phyloP scores from a whole-genome alignment of 2,888 invertebrate species.

The Thalpophila matura region DNA sequence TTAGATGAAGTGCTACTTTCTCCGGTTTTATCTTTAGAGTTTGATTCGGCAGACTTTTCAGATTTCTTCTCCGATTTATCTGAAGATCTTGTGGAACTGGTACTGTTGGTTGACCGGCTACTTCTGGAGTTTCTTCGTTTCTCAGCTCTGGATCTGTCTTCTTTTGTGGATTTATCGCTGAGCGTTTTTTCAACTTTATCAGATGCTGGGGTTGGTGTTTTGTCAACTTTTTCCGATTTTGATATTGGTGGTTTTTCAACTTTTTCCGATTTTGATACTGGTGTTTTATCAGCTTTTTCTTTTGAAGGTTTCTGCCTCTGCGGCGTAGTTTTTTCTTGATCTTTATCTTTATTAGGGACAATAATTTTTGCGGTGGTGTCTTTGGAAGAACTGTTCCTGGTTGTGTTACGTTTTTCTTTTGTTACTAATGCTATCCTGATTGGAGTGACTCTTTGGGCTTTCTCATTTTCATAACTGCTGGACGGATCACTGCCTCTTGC shows the following conservation, averaged over 20 bases:
- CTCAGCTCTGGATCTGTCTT: constrained; percentile 63
- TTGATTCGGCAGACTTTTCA: constrained; percentile 56
- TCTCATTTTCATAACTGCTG: constrained; percentile 63
- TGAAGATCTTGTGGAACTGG: constrained; percentile 38
- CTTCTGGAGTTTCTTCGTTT: constrained; percentile 74
- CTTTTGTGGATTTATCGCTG: constrained; percentile 62
- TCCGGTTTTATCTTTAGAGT: constrained; percentile 63
- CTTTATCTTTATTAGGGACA: constrained; percentile 49
- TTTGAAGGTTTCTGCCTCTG: constrained; percentile 57
- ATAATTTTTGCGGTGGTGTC: constrained; percentile 58
- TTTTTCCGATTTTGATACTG: constrained; percentile 12
- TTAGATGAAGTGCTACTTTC: constrained; percentile 59
- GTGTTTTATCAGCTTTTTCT: constrained; percentile 51
- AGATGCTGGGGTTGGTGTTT: neutral
- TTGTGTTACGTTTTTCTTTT: constrained; percentile 64
- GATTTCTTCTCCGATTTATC: constrained; percentile 54
- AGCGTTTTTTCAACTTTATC: constrained; percentile 52
- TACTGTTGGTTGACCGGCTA: constrained; percentile 71
- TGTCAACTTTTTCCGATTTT: constrained; percentile 14
- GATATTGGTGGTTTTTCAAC: constrained; percentile 20
- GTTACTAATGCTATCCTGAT: constrained; percentile 71
- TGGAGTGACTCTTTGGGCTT: constrained; percentile 67
- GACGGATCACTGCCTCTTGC: constrained; percentile 61
- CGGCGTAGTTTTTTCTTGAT: constrained; percentile 51
- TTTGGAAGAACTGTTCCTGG: constrained; percentile 60